A percentile compares a stretch with the other conserved stretches of the same genome.
These are phyloP conservation scores for Lonchura striata DNA, from an alignment of 2,113 vertebrate genomes.

Conservation along the genomic window DNA sequence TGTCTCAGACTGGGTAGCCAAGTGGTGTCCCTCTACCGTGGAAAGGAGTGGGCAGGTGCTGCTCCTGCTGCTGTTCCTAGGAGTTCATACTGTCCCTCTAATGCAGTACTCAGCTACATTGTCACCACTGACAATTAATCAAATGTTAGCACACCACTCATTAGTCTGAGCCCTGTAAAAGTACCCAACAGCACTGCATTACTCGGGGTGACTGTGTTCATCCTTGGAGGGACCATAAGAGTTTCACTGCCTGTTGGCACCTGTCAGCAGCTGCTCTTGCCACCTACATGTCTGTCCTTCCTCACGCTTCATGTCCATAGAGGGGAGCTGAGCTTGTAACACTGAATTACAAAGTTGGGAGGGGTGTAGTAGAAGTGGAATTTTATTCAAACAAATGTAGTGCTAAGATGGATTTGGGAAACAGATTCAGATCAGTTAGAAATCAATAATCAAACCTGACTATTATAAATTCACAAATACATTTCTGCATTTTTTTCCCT, in stretches of 20 bases:
- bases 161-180: not conserved
- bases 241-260: not conserved
- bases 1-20: not conserved
- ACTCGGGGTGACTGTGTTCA: not conserved
- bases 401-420: not conserved
- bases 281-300: not conserved
- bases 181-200: not conserved
- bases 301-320: not conserved
- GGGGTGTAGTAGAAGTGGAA: not conserved
- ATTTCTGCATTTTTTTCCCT: not conserved
- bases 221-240: not conserved
- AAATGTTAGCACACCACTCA: not conserved
- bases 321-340: not conserved
- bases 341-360: not conserved
- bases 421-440: not conserved
- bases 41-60: not conserved
- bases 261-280: not conserved
- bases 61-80: not conserved
- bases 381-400: not conserved
- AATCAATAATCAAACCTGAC: not conserved
- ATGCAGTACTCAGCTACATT: not conserved
- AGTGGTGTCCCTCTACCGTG: accelerated
- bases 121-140: not conserved
- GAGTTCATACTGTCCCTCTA: not conserved
- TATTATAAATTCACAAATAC: not conserved